These are phyloP conservation scores for Chaetorhynchus papuensis DNA, from an alignment of 2,113 vertebrate genomes.

Conservation along the genomic window DNA sequence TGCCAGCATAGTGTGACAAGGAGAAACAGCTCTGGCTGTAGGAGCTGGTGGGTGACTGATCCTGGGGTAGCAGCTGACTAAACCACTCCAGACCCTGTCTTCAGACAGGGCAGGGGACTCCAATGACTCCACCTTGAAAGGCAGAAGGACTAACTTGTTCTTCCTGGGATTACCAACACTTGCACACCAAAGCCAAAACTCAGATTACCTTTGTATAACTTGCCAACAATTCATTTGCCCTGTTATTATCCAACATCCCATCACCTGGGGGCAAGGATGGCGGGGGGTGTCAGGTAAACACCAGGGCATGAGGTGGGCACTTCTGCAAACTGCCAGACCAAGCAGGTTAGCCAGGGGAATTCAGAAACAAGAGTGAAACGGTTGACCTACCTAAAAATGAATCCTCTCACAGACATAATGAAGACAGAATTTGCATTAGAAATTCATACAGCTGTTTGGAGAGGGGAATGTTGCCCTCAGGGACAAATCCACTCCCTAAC, in stretches of 20 bases:
- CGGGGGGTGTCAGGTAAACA: background rate
- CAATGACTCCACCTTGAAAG: background rate
- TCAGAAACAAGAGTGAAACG: background rate
- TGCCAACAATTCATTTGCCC: background rate
- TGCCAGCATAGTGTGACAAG: background rate
- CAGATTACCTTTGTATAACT: background rate
- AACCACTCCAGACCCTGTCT: background rate
- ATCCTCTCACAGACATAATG: background rate
- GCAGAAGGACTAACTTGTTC: background rate
- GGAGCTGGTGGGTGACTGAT: background rate
- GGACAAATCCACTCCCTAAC: conserved; percentile 62
- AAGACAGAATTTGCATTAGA: conserved; percentile 44
- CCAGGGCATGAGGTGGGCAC: background rate
- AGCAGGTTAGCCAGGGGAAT: background rate
- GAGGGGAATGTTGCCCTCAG: conserved; percentile 42
- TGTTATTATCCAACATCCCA: background rate
- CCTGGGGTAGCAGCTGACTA: background rate
- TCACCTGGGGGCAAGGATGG: background rate
- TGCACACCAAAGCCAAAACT: background rate
- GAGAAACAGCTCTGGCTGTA: background rate
- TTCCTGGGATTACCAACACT: background rate
- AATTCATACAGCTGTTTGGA: conserved; percentile 62
- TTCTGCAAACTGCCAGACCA: background rate
- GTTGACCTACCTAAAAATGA: background rate
- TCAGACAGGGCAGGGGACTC: background rate